Base-by-base conservation (phyloP, 2,113 vertebrate species). In the Toxotes chatareus region DNA sequence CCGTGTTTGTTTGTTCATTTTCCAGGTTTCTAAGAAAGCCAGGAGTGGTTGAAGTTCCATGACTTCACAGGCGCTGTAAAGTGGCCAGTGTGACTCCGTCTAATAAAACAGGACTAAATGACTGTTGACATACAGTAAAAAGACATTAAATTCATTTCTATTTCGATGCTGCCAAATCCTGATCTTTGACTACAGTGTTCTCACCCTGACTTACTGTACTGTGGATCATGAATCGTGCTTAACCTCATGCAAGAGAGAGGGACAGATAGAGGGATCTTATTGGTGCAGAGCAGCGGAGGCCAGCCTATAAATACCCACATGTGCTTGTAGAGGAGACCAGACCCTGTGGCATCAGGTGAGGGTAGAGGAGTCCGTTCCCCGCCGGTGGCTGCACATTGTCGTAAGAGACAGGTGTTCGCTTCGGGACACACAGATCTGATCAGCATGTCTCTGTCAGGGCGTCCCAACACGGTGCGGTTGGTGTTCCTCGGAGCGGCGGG, bases 401-500 rank as follows among this genome's bases (percentile, higher is more conserved):
- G n/a, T n/a, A 0, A 6, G 6, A 11, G 2, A 17, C 60, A 56
- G 31, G 38, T 27, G n/a, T 32, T 17, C n/a, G n/a, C 63, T n/a
- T 17, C 27, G 34, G 19, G 4, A 9, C 53, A 23, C 57, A 13
- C 44, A 13, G 4, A 4, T 31, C 23, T 4, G 23, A 2, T 0
- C 59, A 36, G n/a, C 79, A 95, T 95, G 92, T 84, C 92, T 51
- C 57, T 44, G 12, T n/a, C 89, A 0, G 90, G 64, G 3, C 80
- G 73, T 11, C 84, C 64, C 34, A 78, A 70, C 55, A 86, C 82
- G 1, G 85, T 94, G 19, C 94, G 95, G 51, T 66, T 95, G 68
- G 93, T 93, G 63, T 91, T 96, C 89, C 76, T 96, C 3, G 95
- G 95, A 0, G 93, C 95, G 2, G 94, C 95, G 0, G 88, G 93